Base-by-base conservation (phyloP, 2,888 invertebrate species). In the Shargacucullia verbasci region DNA sequence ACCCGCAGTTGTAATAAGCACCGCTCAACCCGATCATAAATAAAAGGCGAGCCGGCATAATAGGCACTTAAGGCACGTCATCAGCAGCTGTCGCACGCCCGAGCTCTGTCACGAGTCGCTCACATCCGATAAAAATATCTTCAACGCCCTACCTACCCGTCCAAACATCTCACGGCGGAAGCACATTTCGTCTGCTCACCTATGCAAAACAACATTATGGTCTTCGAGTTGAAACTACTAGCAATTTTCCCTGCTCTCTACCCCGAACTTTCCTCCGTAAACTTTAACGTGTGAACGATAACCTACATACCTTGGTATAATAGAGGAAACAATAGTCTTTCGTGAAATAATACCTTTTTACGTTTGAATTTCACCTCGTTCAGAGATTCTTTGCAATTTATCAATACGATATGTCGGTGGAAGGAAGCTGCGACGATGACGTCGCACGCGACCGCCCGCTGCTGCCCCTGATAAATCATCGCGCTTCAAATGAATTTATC, bases 21-120 rank as follows among this genome's bases (percentile, higher is more conserved):
- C 82, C 85, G 86, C 85, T 90, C 87, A 89, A 90, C 86, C 87
- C 80, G 85, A 83, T 87, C 89, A 89, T 91, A 91, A 92, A 92
- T 92, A 92, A 92, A 90, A 88, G 84, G 86, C 83, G 79, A 85
- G 78, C 78, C 9, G 83, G 83, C 85, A 86, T 87, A 86, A 88
- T 85, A 85, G 86, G 79, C 85, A 80, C 82, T 86, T 81, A 82
- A 80, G 83, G 79, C 82, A 83, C 89, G 89, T 90, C 92, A 89
- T 78, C 79, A 80, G 72, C 91, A 92, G 89, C 87, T 89, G 92
- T 84, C 86, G 87, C 86, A 64, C 65, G 77, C 75, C 73, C 79
- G 79, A 82, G 81, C 82, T 82, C 82, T 79, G 82, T 81, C 80
- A 81, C 77, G 75, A 82, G 79, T 79, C 76, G 29, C 75, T 78